A percentile compares a stretch with the other conserved stretches of the same genome.
phyloP scores from a whole-genome alignment of 2,888 invertebrate genomes.

The Epistrophe eligans region DNA sequence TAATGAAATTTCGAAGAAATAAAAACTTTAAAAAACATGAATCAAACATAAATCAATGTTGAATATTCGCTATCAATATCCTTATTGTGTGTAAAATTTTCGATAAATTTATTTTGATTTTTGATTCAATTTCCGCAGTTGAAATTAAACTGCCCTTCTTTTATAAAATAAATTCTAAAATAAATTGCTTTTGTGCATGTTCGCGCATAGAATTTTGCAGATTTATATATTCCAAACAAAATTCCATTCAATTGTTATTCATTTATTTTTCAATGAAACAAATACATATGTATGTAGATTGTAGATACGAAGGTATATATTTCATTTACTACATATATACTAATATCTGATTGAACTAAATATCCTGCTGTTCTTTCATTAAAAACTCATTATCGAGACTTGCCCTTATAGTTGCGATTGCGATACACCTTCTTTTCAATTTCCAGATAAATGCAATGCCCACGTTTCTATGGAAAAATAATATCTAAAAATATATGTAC shows the following conservation, averaged over 20 bases:
- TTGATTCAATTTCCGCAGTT: slow-evolving; percentile 13
- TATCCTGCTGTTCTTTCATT: slow-evolving; percentile 52
- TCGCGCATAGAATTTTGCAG: not conserved
- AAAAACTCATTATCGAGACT: slow-evolving; percentile 63
- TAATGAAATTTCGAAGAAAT: not conserved
- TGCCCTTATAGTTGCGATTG: not conserved
- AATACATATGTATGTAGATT: not conserved
- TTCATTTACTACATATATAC: not conserved
- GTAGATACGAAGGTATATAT: not conserved
- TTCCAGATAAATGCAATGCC: slow-evolving; percentile 47
- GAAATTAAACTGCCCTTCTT: not conserved
- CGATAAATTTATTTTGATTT: slow-evolving; percentile 14
- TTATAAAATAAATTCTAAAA: slow-evolving; percentile 17
- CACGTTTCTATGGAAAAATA: slow-evolving; percentile 1
- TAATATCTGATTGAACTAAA: slow-evolving; percentile 19
- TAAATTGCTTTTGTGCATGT: slow-evolving; percentile 33
- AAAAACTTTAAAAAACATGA: not conserved
- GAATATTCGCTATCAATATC: not conserved
- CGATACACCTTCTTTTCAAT: not conserved
- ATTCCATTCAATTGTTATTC: slow-evolving; percentile 5
- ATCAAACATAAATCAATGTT: not conserved
- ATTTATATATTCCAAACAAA: not conserved
- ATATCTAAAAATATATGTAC: slow-evolving; percentile 46
- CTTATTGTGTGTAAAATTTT: not conserved
- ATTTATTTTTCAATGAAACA: slow-evolving; percentile 13